These are phyloP conservation scores for Pteronotus mesoamericanus DNA, from an alignment of 2,797 vertebrate genomes.

Conservation along the genomic window DNA sequence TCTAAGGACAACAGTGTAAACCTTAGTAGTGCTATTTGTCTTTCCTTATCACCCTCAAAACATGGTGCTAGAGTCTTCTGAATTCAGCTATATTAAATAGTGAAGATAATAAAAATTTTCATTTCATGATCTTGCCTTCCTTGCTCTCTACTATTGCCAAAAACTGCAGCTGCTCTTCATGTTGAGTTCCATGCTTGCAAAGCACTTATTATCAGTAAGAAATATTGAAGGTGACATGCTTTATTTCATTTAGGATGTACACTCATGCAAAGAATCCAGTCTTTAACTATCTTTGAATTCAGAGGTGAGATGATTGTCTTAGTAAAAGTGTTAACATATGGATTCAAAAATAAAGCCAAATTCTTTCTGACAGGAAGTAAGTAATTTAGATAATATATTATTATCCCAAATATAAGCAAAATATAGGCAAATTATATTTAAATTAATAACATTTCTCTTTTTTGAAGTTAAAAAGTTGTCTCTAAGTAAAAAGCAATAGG, in stretches of 20 bases:
- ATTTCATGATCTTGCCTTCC: background rate
- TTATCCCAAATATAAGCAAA: background rate
- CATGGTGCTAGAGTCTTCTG: background rate
- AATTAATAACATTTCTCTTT: slow-evolving; percentile 1
- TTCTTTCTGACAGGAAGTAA: slow-evolving; percentile 36
- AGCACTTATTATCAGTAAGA: slow-evolving; percentile 13
- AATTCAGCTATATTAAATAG: background rate
- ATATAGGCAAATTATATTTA: background rate
- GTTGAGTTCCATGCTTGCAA: background rate
- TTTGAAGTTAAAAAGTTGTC: background rate
- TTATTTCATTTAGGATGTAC: slow-evolving; percentile 42
- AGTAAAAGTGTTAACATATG: slow-evolving; percentile 31
- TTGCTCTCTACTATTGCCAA: background rate
- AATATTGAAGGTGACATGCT: background rate
- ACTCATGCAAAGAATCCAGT: background rate
- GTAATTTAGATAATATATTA: background rate
- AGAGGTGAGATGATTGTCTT: slow-evolving; percentile 6
- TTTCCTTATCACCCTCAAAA: background rate
- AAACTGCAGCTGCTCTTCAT: background rate
- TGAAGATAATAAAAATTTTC: background rate
- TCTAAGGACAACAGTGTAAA: background rate
- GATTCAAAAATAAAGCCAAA: slow-evolving; percentile 44
- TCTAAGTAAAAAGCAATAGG: background rate
- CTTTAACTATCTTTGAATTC: slow-evolving; percentile 15
- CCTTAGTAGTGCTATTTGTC: background rate